Evolutionary conservation across 2,113 vertebrate genomes (phyloP), one percentile per base, ranked within the genome.

Genomic region (Brachyhypopomus gauderio): DNA sequence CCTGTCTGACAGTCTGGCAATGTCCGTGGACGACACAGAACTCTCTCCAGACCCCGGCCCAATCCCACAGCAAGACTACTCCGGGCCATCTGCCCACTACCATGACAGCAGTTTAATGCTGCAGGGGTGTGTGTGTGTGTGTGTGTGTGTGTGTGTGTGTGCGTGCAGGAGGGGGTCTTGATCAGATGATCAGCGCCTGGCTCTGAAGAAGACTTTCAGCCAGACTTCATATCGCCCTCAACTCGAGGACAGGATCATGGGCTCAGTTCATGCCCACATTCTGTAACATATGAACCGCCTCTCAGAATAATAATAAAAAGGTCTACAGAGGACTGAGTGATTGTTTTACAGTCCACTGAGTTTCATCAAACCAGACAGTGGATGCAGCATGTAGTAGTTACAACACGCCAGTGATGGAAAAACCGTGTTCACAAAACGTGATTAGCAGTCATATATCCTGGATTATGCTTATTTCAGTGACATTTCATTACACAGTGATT

Each of bases 381-480:
- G 58, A 73, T 38, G 1, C 36, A 60, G 71, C 79, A 71, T 79
- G 62, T 38, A 62, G 62, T 62, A 74, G 73, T 83, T 67, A 55
- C 2, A 56, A 30, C 62, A 48, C 4, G 58, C 80, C 81, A 83
- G 34, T 56, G 59, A 81, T 72, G 71, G 67, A 58, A 79, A 52
- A 82, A 80, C 56, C 27, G 14, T 63, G 72, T 63, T 77, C 67
- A 36, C 71, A 12, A 80, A 85, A 80, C 79, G 77, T 79, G 67
- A 85, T 85, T 83, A 85, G 62, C 81, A 73, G 78, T 78, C 74
- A 70, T 60, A 62, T 74, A 77, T 76, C 55, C 74, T 71, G 62
- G 62, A 69, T 69, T 70, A 78, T 38, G 66, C 63, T 69, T 66
- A 72, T 74, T 80, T 59, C 52, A 82, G 56, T 27, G 14, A 76